These are phyloP conservation scores for Achlya flavicornis DNA, from an alignment of 2,888 invertebrate genomes.

Conservation along the genomic window DNA sequence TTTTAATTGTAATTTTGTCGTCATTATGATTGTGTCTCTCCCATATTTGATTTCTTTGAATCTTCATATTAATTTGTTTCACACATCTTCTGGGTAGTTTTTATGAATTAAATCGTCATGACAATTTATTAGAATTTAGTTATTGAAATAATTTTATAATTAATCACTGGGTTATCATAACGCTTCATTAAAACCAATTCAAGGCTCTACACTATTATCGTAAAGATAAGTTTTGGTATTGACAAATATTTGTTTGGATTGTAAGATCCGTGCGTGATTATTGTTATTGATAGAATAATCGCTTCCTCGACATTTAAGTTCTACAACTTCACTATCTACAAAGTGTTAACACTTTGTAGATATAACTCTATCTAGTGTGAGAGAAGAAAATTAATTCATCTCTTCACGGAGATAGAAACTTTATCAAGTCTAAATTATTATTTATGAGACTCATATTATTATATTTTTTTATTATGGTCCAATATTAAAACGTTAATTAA, in stretches of 20 bases:
- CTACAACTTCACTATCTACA: not conserved
- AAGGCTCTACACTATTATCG: slow-evolving; percentile 41
- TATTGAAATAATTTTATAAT: slow-evolving; percentile 13
- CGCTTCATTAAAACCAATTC: slow-evolving; percentile 38
- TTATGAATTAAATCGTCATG: not conserved
- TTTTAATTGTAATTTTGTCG: not conserved
- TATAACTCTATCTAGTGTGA: not conserved
- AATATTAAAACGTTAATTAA: too few species aligned
- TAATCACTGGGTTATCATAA: slow-evolving; percentile 32
- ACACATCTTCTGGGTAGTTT: not conserved
- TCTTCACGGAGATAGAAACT: not conserved
- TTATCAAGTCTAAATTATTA: too few species aligned
- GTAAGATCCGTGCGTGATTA: slow-evolving; percentile 30
- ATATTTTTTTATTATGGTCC: too few species aligned
- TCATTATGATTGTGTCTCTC: not conserved
- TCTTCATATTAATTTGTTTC: not conserved
- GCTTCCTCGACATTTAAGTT: slow-evolving; percentile 8
- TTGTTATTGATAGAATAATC: not conserved
- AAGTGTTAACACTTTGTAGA: not conserved
- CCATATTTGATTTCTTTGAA: not conserved
- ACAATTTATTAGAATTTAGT: not conserved
- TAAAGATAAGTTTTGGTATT: slow-evolving; percentile 42
- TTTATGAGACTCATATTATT: too few species aligned
- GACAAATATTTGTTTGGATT: slow-evolving; percentile 39
- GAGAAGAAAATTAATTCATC: not conserved